Base-by-base conservation (phyloP, 2,888 invertebrate genomes). In the Lacanobia oleracea region DNA sequence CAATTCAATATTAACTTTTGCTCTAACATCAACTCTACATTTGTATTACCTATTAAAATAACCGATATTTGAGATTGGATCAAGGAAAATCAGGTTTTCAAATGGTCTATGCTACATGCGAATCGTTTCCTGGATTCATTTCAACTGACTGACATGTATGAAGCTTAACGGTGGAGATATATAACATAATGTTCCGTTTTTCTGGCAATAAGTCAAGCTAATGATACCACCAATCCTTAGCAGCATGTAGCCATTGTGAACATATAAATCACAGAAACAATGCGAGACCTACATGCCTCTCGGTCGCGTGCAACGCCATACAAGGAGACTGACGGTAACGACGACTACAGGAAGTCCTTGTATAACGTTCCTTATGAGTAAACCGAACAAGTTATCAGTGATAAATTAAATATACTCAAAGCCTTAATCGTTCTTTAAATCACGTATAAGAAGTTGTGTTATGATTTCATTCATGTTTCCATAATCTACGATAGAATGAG, bases 341-440 rank as follows among this genome's bases (percentile, higher is more conserved):
- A 82, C 73, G 77, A 76, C 81, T 86, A 80, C 90, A 90, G 92
- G 91, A 92, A 91, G 89, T 90, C 89, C 88, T 89, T 88, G 88
- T 89, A 82, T 81, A 83, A 77, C 82, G 79, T 87, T 86, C 88
- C 88, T 86, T 88, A 84, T 85, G 79, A 77, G 88, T 82, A 81
- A 74, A 78, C 79, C 64, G 79, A 83, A 86, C 87, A 86, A 86
- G 86, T 83, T 82, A 72, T 79, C 75, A 69, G 71, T 86, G 80
- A 85, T 86, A 81, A 87, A 91, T 89, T 83, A 86, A 81, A 33
- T 60, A 61, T 63, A 61, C 67, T 74, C 72, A 62, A 75, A 73
- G 65, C 69, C 54, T 69, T 79, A 75, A 83, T 73, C n/a, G 53
- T 23, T 66, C 9, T 66, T 57, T 50, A 33, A 54, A 12, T 53